Percentiles rank a stretch among this genome's conserved stretches.
Evolutionary conservation across 2,888 invertebrate species (phyloP).

Genomic region (Parnassius glacialis): DNA sequence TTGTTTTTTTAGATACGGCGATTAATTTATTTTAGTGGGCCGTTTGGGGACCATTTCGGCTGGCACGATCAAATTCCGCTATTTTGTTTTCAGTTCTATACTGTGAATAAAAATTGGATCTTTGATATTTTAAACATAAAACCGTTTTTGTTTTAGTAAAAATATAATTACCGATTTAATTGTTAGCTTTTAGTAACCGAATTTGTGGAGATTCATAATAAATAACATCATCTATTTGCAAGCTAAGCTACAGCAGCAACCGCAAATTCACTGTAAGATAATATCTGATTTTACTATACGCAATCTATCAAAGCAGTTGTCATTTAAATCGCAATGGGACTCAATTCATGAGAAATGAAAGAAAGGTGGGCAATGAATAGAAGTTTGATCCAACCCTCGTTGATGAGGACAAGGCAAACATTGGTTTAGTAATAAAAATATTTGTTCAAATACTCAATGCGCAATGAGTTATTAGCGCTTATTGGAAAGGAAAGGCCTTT

Average conservation of each 20-base stretch:
- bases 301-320: slow-evolving; percentile 37
- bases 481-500: slow-evolving; percentile 56
- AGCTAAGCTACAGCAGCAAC: neutral
- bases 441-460: slow-evolving; percentile 68
- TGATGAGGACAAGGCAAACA: slow-evolving; percentile 72
- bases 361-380: slow-evolving; percentile 62
- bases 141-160: too few relatives aligned
- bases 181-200: too few relatives aligned
- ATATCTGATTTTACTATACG: neutral
- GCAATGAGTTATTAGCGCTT: too few relatives aligned
- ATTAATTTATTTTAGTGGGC: slow-evolving; percentile 67
- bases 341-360: slow-evolving; percentile 53
- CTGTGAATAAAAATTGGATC: neutral
- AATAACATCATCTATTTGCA: too few relatives aligned
- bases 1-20: slow-evolving; percentile 67
- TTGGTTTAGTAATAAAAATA: slow-evolving; percentile 79
- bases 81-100: slow-evolving; percentile 44
- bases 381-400: slow-evolving; percentile 65
- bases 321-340: slow-evolving; percentile 60
- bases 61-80: slow-evolving; percentile 47
- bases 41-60: slow-evolving; percentile 49
- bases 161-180: too few relatives aligned
- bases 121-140: too few relatives aligned
- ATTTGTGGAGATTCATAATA: too few relatives aligned
- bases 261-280: neutral